These are phyloP conservation scores for Nothobranchius furzeri DNA, from an alignment of 2,113 vertebrate species.

Conservation along the genomic window DNA sequence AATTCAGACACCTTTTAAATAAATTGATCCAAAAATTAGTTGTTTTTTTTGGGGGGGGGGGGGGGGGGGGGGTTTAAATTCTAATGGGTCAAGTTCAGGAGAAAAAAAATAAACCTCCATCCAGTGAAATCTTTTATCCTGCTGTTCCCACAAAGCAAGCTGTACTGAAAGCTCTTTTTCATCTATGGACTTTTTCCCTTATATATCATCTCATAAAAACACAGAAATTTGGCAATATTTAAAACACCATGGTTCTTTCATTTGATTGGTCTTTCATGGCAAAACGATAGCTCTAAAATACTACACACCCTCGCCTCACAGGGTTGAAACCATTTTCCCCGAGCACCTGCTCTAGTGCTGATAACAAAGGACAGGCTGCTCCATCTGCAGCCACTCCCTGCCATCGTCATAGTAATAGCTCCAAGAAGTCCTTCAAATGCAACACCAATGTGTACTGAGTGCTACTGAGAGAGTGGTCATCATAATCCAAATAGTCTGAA, in stretches of 20 bases:
- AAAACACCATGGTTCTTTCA: constrained; percentile 49
- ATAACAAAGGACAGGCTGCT: constrained; percentile 49
- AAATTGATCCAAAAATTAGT: not conserved
- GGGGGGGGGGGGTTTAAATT: too few species aligned
- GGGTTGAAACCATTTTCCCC: constrained; percentile 34
- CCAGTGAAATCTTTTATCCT: constrained; percentile 21
- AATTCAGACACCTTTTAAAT: not conserved
- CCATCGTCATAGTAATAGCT: constrained; percentile 61
- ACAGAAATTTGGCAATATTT: constrained; percentile 71
- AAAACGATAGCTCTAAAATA: constrained; percentile 39
- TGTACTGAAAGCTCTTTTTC: constrained; percentile 44
- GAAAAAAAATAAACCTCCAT: not conserved
- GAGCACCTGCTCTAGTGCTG: constrained; percentile 68
- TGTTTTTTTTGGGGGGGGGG: too few species aligned
- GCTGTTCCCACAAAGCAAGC: constrained; percentile 53
- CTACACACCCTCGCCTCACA: constrained; percentile 18
- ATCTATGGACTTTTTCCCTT: constrained; percentile 45
- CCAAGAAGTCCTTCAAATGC: constrained; percentile 56
- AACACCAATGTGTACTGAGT: constrained; percentile 11
- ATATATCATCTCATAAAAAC: constrained; percentile 38
- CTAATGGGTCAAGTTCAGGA: too few species aligned
- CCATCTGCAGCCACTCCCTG: constrained; percentile 46
- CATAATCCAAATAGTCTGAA: constrained; percentile 25
- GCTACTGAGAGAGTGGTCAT: constrained; percentile 11
- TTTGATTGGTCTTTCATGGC: constrained; percentile 28